A percentile compares a stretch with the other conserved stretches of the same genome.
Evolutionary conservation across 2,797 vertebrate genomes (phyloP).

Genomic region (Danio aesculapii): DNA sequence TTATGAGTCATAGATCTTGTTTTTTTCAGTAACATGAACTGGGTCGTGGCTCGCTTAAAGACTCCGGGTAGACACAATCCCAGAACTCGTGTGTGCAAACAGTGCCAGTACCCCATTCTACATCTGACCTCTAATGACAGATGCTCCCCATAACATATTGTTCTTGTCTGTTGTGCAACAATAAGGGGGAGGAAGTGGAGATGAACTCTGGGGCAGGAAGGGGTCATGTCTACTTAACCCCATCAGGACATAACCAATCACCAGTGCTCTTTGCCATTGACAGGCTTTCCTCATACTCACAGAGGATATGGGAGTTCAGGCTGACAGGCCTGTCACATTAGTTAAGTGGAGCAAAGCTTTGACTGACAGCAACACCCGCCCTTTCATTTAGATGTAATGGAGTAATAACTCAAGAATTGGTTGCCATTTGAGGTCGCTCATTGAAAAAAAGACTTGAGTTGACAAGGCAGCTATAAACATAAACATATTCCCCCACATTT

Average conservation of each 20-base stretch:
- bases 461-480: conserved; percentile 60
- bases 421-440: conserved; percentile 5
- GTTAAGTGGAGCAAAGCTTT: conserved; percentile 56
- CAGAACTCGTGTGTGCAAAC: conserved; percentile 70
- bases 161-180: conserved; percentile 72
- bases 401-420: conserved; percentile 41
- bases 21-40: conserved; percentile 53
- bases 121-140: conserved; percentile 70
- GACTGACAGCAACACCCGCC: conserved; percentile 54
- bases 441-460: conserved; percentile 52
- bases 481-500: conserved; percentile 59
- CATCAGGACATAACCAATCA: conserved; percentile 77
- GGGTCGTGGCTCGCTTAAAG: conserved; percentile 40
- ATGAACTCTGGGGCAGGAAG: conserved; percentile 74
- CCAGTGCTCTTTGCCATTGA: conserved; percentile 70
- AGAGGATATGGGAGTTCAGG: conserved; percentile 48
- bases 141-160: conserved; percentile 70
- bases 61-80: not conserved
- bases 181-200: conserved; percentile 76
- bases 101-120: conserved; percentile 58
- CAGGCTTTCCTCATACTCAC: conserved; percentile 57
- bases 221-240: conserved; percentile 85
- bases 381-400: conserved; percentile 48
- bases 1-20: conserved; percentile 58
- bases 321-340: conserved; percentile 60